Evolutionary conservation across 2,888 invertebrate species (phyloP).

Genomic region (Pheosia gnoma): DNA sequence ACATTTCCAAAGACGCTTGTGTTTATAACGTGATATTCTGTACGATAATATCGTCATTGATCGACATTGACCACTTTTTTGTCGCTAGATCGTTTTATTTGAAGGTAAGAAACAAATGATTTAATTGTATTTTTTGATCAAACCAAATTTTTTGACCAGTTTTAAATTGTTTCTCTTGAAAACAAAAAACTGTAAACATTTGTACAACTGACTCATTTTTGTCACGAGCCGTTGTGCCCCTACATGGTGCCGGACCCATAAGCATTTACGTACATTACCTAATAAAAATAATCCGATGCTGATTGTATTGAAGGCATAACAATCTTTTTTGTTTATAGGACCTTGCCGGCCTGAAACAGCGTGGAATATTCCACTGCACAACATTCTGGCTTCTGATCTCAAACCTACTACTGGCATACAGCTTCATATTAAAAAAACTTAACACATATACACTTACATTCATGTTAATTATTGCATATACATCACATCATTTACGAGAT

Average conservation of each 20-base stretch:
- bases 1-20: conserved; percentile 40
- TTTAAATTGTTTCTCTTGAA: no score
- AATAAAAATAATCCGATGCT: no score
- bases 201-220: no score
- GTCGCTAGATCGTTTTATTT: conserved; percentile 66
- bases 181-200: no score
- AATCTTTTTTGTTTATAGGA: conserved; percentile 59
- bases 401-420: conserved; percentile 45
- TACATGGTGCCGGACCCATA: no score
- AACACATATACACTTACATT: conserved; percentile 57
- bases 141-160: no score
- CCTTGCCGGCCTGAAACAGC: conserved; percentile 50
- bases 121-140: no score
- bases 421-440: conserved; percentile 51
- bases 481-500: conserved; percentile 70
- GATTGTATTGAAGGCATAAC: no score
- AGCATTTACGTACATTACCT: no score
- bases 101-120: conserved; percentile 56
- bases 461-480: conserved; percentile 64
- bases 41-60: conserved; percentile 60
- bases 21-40: conserved; percentile 59
- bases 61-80: conserved; percentile 73
- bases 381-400: conserved; percentile 60
- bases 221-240: no score
- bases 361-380: conserved; percentile 72